These are phyloP conservation scores for Clusia tigrina DNA, from an alignment of 2,888 invertebrate genomes.

Conservation along the genomic window DNA sequence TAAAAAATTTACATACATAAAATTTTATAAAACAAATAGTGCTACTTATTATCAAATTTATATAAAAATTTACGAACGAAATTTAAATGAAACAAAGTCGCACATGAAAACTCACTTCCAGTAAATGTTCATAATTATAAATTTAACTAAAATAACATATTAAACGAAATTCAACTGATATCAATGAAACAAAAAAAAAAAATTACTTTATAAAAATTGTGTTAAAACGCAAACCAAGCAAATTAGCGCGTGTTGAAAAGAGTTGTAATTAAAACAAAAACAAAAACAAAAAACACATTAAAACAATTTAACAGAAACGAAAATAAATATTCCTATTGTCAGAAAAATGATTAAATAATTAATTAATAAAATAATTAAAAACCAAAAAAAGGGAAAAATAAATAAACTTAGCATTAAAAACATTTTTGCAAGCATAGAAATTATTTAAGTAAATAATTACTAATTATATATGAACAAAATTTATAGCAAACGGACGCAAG, in stretches of 20 bases:
- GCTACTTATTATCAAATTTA: too few species aligned
- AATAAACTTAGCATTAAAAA: not conserved
- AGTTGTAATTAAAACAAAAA: conserved; percentile 6
- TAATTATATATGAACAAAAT: not conserved
- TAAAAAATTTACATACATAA: not conserved
- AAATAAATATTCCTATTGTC: conserved; percentile 17
- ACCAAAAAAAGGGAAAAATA: conserved; percentile 17
- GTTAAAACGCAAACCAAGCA: not conserved
- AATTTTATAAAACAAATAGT: not conserved
- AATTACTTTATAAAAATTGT: conserved; percentile 20
- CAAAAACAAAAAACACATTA: not conserved
- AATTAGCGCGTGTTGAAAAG: conserved; percentile 7
- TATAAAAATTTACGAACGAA: conserved; percentile 47
- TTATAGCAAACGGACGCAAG: conserved; percentile 19
- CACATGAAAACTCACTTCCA: conserved; percentile 61
- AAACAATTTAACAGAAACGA: not conserved
- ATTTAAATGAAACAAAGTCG: conserved; percentile 58
- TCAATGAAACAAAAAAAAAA: conserved; percentile 29
- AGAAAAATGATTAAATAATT: too few species aligned
- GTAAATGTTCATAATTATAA: conserved; percentile 36
- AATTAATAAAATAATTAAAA: conserved; percentile 33
- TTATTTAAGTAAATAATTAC: not conserved
- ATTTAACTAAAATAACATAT: conserved; percentile 23
- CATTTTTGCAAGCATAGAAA: conserved; percentile 9
- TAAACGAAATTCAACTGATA: conserved; percentile 28